A percentile compares a stretch with the other conserved stretches of the same genome.
Evolutionary conservation across 2,888 invertebrate genomes (phyloP).

Genomic region (Lasius platythorax): DNA sequence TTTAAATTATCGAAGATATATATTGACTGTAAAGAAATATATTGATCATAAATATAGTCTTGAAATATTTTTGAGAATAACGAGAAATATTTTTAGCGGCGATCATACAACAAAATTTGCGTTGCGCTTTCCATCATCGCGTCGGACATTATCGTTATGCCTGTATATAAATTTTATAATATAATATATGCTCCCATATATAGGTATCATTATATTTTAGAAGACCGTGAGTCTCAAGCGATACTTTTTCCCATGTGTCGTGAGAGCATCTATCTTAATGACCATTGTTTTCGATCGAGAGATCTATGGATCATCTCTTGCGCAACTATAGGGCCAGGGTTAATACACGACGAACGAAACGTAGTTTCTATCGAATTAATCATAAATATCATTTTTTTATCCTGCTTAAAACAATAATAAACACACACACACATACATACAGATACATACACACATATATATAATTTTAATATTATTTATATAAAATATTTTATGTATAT

Average conservation of each 20-base stretch:
- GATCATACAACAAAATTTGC: not conserved
- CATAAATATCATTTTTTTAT: conserved; percentile 47
- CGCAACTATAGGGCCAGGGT: conserved; percentile 65
- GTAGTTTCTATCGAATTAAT: conserved; percentile 53
- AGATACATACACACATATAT: too few relatives aligned
- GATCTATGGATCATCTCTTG: conserved; percentile 59
- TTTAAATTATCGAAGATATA: not conserved
- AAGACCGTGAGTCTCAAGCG: conserved; percentile 10
- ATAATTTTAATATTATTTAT: too few relatives aligned
- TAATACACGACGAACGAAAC: conserved; percentile 55
- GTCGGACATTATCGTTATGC: not conserved
- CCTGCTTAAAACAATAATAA: not conserved
- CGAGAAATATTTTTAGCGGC: not conserved
- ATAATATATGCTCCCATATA: not conserved
- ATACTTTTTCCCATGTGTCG: conserved; percentile 63
- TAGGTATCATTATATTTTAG: conserved; percentile 27
- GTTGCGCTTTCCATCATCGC: not conserved
- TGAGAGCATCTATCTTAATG: conserved; percentile 60
- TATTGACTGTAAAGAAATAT: not conserved
- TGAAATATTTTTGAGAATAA: not conserved
- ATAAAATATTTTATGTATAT: too few relatives aligned
- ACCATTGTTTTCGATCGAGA: conserved; percentile 56
- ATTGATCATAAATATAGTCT: not conserved
- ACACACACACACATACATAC: not conserved
- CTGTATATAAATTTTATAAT: conserved; percentile 11